A percentile compares a stretch with the other conserved stretches of the same genome.
phyloP scores from a whole-genome alignment of 2,797 vertebrate genomes.

The Melanotaenia boesemani region DNA sequence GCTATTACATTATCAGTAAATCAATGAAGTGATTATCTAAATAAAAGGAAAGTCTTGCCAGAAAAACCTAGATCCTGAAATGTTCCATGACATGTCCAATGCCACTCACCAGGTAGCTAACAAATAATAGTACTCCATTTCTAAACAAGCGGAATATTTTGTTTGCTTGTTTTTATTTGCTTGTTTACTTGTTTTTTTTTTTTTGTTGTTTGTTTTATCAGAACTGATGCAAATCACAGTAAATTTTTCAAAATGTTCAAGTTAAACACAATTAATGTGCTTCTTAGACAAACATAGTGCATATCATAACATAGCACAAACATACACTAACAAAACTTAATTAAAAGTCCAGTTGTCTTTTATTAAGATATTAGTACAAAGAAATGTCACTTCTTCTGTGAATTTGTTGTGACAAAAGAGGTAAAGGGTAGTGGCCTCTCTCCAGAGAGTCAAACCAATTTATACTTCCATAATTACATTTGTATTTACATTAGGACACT shows the following conservation, averaged over 20 bases:
- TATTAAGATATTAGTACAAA: conserved; percentile 14
- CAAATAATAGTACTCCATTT: too few relatives aligned
- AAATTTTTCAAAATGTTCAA: neutral
- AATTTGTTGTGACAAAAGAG: conserved; percentile 41
- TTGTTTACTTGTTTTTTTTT: too few relatives aligned
- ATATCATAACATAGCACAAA: conserved; percentile 16
- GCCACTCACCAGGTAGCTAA: neutral
- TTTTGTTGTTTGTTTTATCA: neutral
- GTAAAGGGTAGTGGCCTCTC: conserved; percentile 54
- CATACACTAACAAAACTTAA: conserved; percentile 12
- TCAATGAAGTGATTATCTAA: neutral
- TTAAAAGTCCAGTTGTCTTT: neutral
- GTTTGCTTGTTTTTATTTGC: too few relatives aligned
- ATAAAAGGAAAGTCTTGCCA: neutral
- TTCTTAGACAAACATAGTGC: conserved; percentile 1
- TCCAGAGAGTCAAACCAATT: conserved; percentile 76
- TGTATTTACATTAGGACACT: conserved; percentile 75
- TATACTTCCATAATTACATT: conserved; percentile 76
- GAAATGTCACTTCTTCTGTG: conserved; percentile 27
- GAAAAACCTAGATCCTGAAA: neutral
- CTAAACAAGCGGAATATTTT: too few relatives aligned
- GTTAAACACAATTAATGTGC: neutral
- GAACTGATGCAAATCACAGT: neutral
- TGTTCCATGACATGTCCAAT: neutral
- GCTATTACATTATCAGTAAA: neutral